phyloP scores from a whole-genome alignment of 2,797 vertebrate genomes.

The Synanceia verrucosa region DNA sequence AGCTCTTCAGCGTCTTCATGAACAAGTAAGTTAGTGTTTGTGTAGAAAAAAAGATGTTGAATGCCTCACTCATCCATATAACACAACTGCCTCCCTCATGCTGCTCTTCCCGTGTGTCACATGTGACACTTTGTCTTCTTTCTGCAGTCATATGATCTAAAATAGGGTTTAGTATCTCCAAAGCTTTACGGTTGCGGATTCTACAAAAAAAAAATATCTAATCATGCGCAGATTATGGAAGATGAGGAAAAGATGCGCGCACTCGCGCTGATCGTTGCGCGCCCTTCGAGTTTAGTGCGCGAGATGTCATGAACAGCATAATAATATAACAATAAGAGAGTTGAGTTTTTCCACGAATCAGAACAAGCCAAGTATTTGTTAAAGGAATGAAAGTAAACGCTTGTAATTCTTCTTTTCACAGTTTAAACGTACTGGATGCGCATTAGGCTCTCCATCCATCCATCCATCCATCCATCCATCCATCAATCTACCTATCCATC shows the following conservation, averaged over 20 bases:
- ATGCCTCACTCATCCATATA: not conserved
- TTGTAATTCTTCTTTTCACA: too few species aligned
- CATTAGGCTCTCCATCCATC: not conserved
- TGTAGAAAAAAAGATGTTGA: not conserved
- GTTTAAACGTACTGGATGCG: not conserved
- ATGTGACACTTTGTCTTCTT: not conserved
- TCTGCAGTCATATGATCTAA: not conserved
- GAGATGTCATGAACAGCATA: slow-evolving; percentile 10
- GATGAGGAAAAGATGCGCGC: slow-evolving; percentile 42
- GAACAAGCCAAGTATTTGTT: not conserved
- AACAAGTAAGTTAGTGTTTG: slow-evolving; percentile 80
- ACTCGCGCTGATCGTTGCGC: slow-evolving; percentile 30
- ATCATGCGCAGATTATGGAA: slow-evolving; percentile 51
- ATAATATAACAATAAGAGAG: not conserved
- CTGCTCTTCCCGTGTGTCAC: too few species aligned
- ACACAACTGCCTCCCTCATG: not conserved
- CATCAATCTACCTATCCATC: slow-evolving; percentile 5
- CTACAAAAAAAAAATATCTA: slow-evolving; percentile 31
- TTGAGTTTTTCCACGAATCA: not conserved
- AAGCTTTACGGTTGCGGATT: slow-evolving; percentile 17
- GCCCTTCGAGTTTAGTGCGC: slow-evolving; percentile 50
- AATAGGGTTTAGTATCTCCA: slow-evolving; percentile 4
- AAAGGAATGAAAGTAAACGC: not conserved
- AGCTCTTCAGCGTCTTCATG: slow-evolving; percentile 52
- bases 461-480: not conserved